Evolutionary conservation across 1,140 invertebrate genomes (phyloP).

Genomic region (Eumeta japonica): DNA sequence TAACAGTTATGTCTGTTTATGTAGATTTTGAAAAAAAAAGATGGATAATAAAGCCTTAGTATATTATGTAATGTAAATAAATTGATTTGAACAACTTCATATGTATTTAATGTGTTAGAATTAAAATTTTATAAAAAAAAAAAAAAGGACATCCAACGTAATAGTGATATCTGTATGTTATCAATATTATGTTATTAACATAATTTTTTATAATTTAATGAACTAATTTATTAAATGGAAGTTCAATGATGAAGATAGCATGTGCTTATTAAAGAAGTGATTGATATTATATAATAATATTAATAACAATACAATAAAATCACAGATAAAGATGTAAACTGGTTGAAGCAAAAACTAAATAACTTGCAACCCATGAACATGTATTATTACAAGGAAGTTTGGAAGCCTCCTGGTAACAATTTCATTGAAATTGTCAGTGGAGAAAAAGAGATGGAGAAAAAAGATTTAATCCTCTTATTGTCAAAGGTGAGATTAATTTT

Average conservation of each 20-base stretch:
- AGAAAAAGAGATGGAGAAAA: conserved; percentile 21
- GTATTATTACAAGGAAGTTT: conserved; percentile 37
- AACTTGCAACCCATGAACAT: conserved; percentile 36
- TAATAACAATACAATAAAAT: neutral
- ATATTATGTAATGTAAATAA: no score
- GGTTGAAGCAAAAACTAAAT: conserved; percentile 34
- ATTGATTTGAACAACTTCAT: no score
- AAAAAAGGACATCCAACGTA: no score
- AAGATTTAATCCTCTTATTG: conserved; percentile 24
- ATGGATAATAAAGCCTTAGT: no score
- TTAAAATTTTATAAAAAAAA: no score
- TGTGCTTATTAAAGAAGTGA: neutral
- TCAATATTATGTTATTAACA: no score
- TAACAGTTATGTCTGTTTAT: no score
- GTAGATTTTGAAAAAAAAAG: no score
- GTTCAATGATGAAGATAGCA: neutral
- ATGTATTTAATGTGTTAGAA: no score
- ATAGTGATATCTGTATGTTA: no score
- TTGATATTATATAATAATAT: neutral
- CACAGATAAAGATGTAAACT: conserved; percentile 34
- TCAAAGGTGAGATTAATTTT: conserved; percentile 35
- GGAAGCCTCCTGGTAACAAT: conserved; percentile 31
- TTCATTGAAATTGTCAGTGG: conserved; percentile 38
- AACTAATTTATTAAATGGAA: no score
- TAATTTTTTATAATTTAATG: no score